These are phyloP conservation scores for Ciconia stormi DNA, from an alignment of 2,113 vertebrate genomes.

Conservation along the genomic window DNA sequence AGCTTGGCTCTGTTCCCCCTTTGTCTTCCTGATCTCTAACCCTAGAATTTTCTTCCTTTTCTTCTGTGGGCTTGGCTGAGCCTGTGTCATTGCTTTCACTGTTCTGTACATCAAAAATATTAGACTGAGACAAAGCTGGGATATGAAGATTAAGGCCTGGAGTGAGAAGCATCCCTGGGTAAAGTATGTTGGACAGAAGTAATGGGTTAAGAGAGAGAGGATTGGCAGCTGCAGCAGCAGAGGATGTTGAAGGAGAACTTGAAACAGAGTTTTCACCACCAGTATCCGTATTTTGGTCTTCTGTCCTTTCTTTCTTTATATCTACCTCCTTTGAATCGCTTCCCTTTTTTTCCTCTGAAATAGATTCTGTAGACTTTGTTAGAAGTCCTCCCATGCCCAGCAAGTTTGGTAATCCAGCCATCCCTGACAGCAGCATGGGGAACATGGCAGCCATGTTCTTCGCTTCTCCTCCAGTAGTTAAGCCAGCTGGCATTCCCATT, in stretches of 20 bases:
- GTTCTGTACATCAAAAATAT: slow-evolving; percentile 85
- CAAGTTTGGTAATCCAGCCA: slow-evolving; percentile 93
- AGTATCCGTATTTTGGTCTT: slow-evolving; percentile 77
- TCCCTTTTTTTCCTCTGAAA: slow-evolving; percentile 83
- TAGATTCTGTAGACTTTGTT: slow-evolving; percentile 80
- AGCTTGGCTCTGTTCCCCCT: slow-evolving; percentile 77
- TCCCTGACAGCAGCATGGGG: slow-evolving; percentile 96
- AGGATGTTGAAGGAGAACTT: slow-evolving; percentile 83
- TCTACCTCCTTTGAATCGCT: slow-evolving; percentile 76
- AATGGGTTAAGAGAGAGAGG: slow-evolving; percentile 93
- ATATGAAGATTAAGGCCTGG: slow-evolving; percentile 99
- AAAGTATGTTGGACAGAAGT: slow-evolving; percentile 95
- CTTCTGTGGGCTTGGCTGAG: slow-evolving; percentile 68
- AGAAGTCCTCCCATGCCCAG: slow-evolving; percentile 86
- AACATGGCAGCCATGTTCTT: slow-evolving; percentile 93
- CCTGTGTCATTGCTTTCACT: slow-evolving; percentile 82
- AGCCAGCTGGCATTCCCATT: slow-evolving; percentile 88
- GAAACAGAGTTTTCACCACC: slow-evolving; percentile 80
- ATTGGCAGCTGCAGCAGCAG: slow-evolving; percentile 80
- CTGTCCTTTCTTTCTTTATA: slow-evolving; percentile 92
- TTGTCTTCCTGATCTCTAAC: slow-evolving; percentile 76
- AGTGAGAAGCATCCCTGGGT: slow-evolving; percentile 99
- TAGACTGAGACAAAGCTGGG: slow-evolving; percentile 84
- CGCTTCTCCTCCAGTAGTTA: slow-evolving; percentile 81
- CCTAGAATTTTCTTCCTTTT: slow-evolving; percentile 75